Conservation (phyloP, 1,140 invertebrate genomes). For the Drosophila willistoni region DNA sequence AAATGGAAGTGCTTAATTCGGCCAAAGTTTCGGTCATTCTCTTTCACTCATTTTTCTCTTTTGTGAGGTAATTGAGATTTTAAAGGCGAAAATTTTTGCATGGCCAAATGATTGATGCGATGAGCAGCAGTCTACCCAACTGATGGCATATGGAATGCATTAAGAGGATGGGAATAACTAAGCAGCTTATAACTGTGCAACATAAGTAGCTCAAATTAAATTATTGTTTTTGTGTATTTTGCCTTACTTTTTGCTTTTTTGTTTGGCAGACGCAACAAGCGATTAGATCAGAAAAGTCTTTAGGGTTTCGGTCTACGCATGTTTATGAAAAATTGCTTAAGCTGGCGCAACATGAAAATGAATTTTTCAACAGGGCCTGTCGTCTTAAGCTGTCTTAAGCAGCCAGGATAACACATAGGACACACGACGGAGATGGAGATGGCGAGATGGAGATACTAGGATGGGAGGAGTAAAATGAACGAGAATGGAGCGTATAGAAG, state of each 20-base stretch:
- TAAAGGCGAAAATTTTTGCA: slow-evolving; percentile 20
- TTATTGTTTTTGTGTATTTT: slow-evolving; percentile 36
- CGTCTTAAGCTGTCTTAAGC: slow-evolving; percentile 73
- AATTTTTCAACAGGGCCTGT: slow-evolving; percentile 72
- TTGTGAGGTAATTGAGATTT: slow-evolving; percentile 62
- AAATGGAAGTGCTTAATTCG: slow-evolving; percentile 44
- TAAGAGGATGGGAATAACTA: slow-evolving; percentile 38
- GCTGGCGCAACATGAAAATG: slow-evolving; percentile 73
- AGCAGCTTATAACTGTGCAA: slow-evolving; percentile 64
- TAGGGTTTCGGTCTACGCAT: slow-evolving; percentile 32
- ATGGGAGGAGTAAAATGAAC: too few species aligned
- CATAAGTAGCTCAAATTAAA: slow-evolving; percentile 78
- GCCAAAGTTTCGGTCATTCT: slow-evolving; percentile 13
- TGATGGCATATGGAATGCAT: slow-evolving; percentile 36
- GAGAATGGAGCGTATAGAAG: neutral
- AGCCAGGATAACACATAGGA: slow-evolving; percentile 58
- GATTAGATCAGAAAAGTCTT: slow-evolving; percentile 21
- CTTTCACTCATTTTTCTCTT: neutral
- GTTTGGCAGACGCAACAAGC: slow-evolving; percentile 53
- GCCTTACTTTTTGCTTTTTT: slow-evolving; percentile 14
- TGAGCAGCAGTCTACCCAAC: slow-evolving; percentile 29
- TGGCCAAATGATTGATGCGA: slow-evolving; percentile 49
- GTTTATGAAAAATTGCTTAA: slow-evolving; percentile 78
- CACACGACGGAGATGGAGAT: slow-evolving; percentile 11
- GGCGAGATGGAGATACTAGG: neutral